Conservation (phyloP, 1,140 invertebrate genomes). For the Ceratina japonica region DNA sequence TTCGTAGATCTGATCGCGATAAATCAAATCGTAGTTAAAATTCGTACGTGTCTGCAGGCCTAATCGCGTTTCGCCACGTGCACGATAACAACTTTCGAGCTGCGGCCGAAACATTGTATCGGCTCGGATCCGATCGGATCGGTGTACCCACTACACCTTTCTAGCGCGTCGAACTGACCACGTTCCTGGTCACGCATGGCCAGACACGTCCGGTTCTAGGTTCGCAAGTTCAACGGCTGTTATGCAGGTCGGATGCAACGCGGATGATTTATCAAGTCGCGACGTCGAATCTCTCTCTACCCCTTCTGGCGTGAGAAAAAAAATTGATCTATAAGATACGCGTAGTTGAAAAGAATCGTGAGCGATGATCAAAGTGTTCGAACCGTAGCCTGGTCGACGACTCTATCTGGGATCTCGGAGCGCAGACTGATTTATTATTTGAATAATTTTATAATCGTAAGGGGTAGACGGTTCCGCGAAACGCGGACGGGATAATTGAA, state of each 20-base stretch:
- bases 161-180: constrained; percentile 44
- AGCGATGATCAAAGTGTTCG: too few relatives aligned
- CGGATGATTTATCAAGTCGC: constrained; percentile 52
- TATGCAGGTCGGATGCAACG: constrained; percentile 56
- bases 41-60: background rate
- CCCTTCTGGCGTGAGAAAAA: constrained; percentile 21
- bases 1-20: background rate
- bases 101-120: constrained; percentile 18
- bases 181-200: constrained; percentile 61
- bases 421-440: background rate
- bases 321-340: background rate
- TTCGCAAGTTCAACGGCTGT: constrained; percentile 60
- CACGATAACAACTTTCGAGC: background rate
- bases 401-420: background rate
- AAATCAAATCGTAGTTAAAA: background rate
- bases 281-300: constrained; percentile 43
- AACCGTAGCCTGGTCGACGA: too few relatives aligned
- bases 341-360: too few relatives aligned
- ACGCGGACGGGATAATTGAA: too few relatives aligned
- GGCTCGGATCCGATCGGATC: background rate
- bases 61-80: constrained; percentile 9
- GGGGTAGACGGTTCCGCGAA: background rate
- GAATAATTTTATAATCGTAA: background rate
- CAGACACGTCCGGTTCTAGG: constrained; percentile 58
- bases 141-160: constrained; percentile 23